phyloP scores from a whole-genome alignment of 1,140 invertebrate species.

The Chrysoperla carnea region DNA sequence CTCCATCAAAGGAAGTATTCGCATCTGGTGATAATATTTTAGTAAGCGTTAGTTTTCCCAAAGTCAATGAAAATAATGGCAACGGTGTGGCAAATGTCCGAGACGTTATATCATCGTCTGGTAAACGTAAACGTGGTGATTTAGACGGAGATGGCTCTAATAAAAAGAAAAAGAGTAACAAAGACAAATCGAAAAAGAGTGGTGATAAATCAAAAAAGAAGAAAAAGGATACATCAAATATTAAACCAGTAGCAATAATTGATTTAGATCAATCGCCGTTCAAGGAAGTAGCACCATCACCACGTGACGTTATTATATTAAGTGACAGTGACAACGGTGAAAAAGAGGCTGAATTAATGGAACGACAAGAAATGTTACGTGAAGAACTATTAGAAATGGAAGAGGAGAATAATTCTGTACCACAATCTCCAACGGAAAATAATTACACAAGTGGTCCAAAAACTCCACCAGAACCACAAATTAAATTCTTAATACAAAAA shows the following conservation, averaged over 20 bases:
- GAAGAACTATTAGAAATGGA: not conserved
- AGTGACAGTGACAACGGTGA: constrained; percentile 60
- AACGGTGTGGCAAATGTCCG: constrained; percentile 24
- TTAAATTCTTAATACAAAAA: constrained; percentile 46
- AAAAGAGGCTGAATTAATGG: constrained; percentile 14
- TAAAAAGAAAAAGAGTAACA: constrained; percentile 14
- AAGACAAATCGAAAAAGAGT: constrained; percentile 22
- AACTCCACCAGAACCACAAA: constrained; percentile 51
- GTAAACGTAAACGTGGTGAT: constrained; percentile 6
- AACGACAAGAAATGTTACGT: constrained; percentile 7
- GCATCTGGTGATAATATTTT: constrained; percentile 82
- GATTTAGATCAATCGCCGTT: constrained; percentile 71
- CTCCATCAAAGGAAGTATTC: constrained; percentile 74
- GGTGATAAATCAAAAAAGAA: constrained; percentile 27
- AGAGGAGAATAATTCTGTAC: not conserved
- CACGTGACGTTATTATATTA: constrained; percentile 60
- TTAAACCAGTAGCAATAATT: constrained; percentile 66
- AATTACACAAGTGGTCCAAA: constrained; percentile 38
- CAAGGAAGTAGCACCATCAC: constrained; percentile 57
- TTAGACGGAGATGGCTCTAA: constrained; percentile 3
- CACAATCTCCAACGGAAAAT: constrained; percentile 6
- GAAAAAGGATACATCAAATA: constrained; percentile 29
- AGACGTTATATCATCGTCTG: constrained; percentile 17
- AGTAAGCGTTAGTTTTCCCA: constrained; percentile 79
- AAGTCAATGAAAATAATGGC: constrained; percentile 37